Conservation (phyloP, 2,797 vertebrate species). For the Squalus acanthias region DNA sequence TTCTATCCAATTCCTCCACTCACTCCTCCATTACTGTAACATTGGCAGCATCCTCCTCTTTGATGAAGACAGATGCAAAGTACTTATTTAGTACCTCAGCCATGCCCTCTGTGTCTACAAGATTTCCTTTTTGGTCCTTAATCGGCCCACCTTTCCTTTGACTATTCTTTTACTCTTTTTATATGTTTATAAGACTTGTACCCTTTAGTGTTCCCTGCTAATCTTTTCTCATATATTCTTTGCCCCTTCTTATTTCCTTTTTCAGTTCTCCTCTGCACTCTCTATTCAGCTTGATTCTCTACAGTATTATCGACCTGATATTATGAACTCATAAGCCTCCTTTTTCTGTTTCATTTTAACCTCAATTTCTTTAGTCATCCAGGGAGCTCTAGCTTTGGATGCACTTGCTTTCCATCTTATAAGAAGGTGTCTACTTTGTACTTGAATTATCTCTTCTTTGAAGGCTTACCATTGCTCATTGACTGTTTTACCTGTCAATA, state of each 20-base stretch:
- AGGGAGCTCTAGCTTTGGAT: neutral
- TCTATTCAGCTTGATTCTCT: neutral
- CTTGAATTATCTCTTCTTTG: neutral
- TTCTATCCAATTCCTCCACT: no score
- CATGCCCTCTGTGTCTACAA: no score
- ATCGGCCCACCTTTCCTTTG: neutral
- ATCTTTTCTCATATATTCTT: neutral
- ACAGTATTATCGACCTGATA: no score
- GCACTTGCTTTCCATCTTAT: neutral
- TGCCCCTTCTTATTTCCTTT: neutral
- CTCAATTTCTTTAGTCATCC: neutral
- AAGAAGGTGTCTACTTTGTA: neutral
- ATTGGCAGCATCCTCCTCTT: no score
- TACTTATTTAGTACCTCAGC: no score
- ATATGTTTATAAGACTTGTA: neutral
- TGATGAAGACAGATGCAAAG: no score
- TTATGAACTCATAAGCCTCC: no score
- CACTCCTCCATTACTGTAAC: no score
- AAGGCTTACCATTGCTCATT: neutral
- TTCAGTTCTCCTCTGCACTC: neutral
- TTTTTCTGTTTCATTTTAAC: no score
- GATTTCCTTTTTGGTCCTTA: no score
- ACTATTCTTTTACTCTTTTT: neutral
- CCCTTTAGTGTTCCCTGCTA: neutral
- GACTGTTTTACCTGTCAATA: neutral